Percentiles rank a stretch among this genome's conserved stretches.
phyloP scores from a whole-genome alignment of 2,797 vertebrate genomes.

The Paramormyrops hopkinsi region DNA sequence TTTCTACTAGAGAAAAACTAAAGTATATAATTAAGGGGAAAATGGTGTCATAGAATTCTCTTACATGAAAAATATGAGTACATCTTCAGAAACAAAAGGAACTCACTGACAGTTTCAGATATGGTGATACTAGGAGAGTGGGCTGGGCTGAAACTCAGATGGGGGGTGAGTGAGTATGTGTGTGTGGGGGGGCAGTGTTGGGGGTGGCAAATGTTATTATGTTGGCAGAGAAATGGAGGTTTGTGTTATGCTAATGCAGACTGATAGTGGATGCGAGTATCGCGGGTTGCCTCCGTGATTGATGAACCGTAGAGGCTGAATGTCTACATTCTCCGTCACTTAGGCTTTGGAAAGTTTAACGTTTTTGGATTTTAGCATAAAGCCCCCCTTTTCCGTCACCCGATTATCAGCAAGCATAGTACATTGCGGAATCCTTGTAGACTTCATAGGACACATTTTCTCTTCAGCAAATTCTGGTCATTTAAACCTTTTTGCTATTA shows the following conservation, averaged over 20 bases:
- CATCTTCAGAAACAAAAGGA: background rate
- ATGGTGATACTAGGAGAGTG: background rate
- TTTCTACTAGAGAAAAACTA: constrained; percentile 2
- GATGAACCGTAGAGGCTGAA: background rate
- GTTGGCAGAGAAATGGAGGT: background rate
- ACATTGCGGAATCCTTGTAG: background rate
- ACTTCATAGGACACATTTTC: background rate
- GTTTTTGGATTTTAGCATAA: background rate
- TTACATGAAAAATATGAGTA: constrained; percentile 7
- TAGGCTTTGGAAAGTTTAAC: background rate
- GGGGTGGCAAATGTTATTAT: constrained; percentile 15
- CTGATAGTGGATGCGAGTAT: background rate
- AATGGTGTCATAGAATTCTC: background rate
- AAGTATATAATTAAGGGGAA: background rate
- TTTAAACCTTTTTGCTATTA: background rate
- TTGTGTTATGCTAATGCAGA: constrained; percentile 13
- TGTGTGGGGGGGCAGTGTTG: background rate
- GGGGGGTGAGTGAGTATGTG: background rate
- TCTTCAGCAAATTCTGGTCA: background rate
- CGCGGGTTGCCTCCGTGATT: background rate
- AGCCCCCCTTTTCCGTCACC: background rate
- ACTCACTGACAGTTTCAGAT: background rate
- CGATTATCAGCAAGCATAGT: background rate
- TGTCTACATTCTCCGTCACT: background rate
- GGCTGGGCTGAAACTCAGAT: background rate